Evolutionary conservation across 2,888 invertebrate species (phyloP).

Genomic region (Diogma glabrata): DNA sequence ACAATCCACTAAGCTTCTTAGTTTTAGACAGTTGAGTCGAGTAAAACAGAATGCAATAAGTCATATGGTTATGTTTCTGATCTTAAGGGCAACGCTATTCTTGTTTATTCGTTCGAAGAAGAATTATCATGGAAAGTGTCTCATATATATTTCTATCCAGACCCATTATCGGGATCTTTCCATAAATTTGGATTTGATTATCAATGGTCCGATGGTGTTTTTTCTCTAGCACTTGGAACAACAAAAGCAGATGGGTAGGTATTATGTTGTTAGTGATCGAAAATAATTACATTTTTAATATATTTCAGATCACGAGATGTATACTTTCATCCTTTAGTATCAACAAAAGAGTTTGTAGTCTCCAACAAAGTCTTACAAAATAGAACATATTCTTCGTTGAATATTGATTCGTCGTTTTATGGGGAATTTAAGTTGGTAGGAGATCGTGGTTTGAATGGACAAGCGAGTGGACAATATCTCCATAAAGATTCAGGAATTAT

Average conservation of each 20-base stretch:
- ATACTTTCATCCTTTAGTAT: conserved; percentile 73
- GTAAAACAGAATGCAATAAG: conserved; percentile 56
- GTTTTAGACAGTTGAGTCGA: conserved; percentile 55
- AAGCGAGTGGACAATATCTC: conserved; percentile 60
- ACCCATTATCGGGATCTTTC: too few relatives aligned
- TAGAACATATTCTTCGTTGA: conserved; percentile 49
- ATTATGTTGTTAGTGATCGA: too few relatives aligned
- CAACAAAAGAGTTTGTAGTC: conserved; percentile 69
- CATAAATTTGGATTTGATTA: conserved; percentile 66
- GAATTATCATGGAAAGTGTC: conserved; percentile 67
- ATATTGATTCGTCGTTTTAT: conserved; percentile 45
- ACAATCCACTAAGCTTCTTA: too few relatives aligned
- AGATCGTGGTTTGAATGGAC: conserved; percentile 55
- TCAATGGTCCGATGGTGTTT: conserved; percentile 80
- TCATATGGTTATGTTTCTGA: conserved; percentile 71
- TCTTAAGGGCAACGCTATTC: conserved; percentile 58
- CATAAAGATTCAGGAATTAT: conserved; percentile 56
- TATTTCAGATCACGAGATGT: conserved; percentile 55
- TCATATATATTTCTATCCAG: conserved; percentile 76
- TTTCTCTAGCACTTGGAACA: too few relatives aligned
- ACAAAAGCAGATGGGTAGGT: too few relatives aligned
- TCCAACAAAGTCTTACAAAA: conserved; percentile 61
- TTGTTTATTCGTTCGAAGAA: conserved; percentile 62
- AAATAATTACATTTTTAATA: conserved; percentile 47
- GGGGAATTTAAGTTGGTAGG: conserved; percentile 60